A percentile compares a stretch with the other conserved stretches of the same genome.
Evolutionary conservation across 2,113 vertebrate genomes (phyloP).

Genomic region (Bubo scandiacus): DNA sequence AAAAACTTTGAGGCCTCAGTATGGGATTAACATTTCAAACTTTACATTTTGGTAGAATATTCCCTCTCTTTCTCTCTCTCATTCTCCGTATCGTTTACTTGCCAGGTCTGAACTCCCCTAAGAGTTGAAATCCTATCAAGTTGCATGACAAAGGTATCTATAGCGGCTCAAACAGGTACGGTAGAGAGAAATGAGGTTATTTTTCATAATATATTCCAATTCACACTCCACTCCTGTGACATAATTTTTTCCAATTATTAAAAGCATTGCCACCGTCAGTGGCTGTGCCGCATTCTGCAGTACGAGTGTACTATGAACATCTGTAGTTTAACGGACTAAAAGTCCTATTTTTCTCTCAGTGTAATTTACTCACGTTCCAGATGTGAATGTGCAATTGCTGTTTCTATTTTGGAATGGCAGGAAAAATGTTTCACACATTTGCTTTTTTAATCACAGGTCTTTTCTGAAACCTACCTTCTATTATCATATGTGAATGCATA

Average conservation of each 20-base stretch:
- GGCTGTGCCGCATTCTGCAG: neutral
- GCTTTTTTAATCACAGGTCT: neutral
- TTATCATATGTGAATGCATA: neutral
- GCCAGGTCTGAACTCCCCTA: neutral
- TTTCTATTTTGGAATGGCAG: neutral
- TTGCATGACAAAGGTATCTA: rapidly evolving
- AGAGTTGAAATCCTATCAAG: neutral
- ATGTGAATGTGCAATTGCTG: neutral
- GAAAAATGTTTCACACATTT: neutral
- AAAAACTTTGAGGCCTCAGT: neutral
- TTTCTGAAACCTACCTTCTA: neutral
- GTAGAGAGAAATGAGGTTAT: neutral
- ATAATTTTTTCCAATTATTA: neutral
- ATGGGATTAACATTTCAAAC: neutral
- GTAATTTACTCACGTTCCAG: neutral
- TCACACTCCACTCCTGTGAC: neutral
- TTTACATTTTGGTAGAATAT: neutral
- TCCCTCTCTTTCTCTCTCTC: neutral
- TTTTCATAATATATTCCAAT: neutral
- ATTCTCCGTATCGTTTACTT: neutral
- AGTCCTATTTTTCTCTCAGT: neutral
- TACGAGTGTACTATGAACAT: neutral
- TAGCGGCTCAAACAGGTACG: neutral
- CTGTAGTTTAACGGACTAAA: neutral
- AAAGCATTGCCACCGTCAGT: neutral